Conservation (phyloP, 2,113 vertebrate genomes). For the Sinocyclocheilus anophthalmus region DNA sequence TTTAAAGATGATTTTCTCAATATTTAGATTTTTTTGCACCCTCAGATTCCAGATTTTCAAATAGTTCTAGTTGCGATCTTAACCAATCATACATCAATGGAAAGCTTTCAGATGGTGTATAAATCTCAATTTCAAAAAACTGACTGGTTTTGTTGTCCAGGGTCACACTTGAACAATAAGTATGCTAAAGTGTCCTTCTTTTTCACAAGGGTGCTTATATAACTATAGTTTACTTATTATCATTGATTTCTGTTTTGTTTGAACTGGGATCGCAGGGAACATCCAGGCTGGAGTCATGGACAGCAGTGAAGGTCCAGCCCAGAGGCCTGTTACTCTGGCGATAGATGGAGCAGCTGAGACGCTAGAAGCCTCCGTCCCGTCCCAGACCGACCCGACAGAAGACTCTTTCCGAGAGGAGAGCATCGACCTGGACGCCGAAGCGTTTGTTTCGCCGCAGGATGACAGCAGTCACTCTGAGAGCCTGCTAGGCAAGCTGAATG, state of each 20-base stretch:
- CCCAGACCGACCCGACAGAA: constrained; percentile 59
- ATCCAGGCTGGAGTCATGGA: constrained; percentile 78
- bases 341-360: constrained; percentile 53
- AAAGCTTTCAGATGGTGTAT: too few species aligned
- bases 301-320: constrained; percentile 65
- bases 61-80: too few species aligned
- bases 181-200: not conserved
- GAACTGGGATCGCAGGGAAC: constrained; percentile 5
- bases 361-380: not conserved
- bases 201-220: not conserved
- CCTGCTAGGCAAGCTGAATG: constrained; percentile 86
- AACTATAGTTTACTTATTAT: not conserved
- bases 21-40: too few species aligned
- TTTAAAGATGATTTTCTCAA: too few species aligned
- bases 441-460: constrained; percentile 81
- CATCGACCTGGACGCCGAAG: constrained; percentile 86
- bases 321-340: constrained; percentile 74
- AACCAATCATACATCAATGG: too few species aligned
- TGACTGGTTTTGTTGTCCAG: too few species aligned
- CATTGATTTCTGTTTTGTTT: not conserved
- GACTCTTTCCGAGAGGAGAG: constrained; percentile 84
- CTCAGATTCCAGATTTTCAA: too few species aligned
- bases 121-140: too few species aligned
- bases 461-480: constrained; percentile 82
- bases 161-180: not conserved